Evolutionary conservation across 2,797 vertebrate species (phyloP), one percentile per base, ranked within the genome.

Genomic region (Gallirallus australis): DNA sequence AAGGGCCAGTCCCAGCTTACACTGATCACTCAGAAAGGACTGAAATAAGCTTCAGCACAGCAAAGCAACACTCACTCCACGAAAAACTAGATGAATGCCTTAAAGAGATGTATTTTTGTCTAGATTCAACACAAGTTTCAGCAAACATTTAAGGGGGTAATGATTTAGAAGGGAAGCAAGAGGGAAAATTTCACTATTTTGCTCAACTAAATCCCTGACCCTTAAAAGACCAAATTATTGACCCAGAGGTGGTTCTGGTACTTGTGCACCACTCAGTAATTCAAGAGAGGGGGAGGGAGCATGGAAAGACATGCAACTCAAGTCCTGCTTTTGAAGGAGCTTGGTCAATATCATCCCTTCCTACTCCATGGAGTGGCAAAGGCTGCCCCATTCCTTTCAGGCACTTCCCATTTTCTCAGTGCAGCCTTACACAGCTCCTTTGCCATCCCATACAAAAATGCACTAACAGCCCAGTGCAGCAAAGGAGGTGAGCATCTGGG

Each of bases 381-480:
- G 33, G n/a, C 59, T 63, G 28, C 42, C 42, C 25, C 8, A 1
- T 39, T 24, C 25, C 23, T 52, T 52, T 31, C 28, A 18, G 50
- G 24, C 12, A 31, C 15, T 80, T 80, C 14, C 60, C 54, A 8
- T 57, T 39, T 50, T 30, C 7, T 63, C 3, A 0, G 24, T 2
- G 1, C 30, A 42, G 42, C 75, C 71, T 48, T 70, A 50, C 39
- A 31, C 39, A 33, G 33, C 30, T 61, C 68, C 1, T 2, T 52
- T 4, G 1, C 40, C 25, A n/a, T 45, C n/a, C 28, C 0, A 0
- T 8, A 66, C 27, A 56, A 47, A 35, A 47, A 42, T 8, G 0
- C 15, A 15, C 30, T 30, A 70, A 42, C 48, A 86, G 71, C 28
- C 25, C 66, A 21, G 1, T 8, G 28, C 31, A 56, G 66, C 72